Base-by-base conservation (phyloP, 2,797 vertebrate species). In the Cirrhinus molitorella region DNA sequence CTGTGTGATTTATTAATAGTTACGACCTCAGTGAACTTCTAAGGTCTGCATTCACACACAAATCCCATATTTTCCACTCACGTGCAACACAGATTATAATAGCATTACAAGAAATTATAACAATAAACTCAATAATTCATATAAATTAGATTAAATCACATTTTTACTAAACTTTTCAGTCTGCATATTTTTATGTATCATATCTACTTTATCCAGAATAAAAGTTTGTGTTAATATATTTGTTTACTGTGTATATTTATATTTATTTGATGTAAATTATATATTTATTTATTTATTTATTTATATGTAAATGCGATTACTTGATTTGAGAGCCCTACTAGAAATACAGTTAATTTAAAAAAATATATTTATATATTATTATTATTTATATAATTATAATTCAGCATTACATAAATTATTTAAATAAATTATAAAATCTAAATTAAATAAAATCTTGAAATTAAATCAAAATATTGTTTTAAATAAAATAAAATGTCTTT, bases 1-100 rank as follows among this genome's bases (percentile, higher is more conserved):
- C 23, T 43, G 75, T 75, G 49, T 63, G 65, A 55, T 43, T 40
- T 57, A 76, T 59, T 59, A 25, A 59, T 43, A 75, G 53, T 4
- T 34, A 37, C 21, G 21, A 57, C 72, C 51, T 37, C 31, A 16
- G 1, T 74, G 11, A 55, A 55, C 51, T 31, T 16, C 6, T 55
- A n/a, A n/a, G 16, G 40, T 23, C 40, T 45, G n/a, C n/a, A 45
- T 70, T 17, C 63, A 66, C 5, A 5, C 63, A 11, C 65, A 40
- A 37, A 66, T 12, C 9, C 65, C 10, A 21, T 21, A 21, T 37
- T 21, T 37, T 66, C 16, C 7, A 31, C 14, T 63, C 16, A 19
- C 31, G 11, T 0, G 3, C 2, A 28, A 63, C 16, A 65, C 16
- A 19, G 31, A 16, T 61, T 53, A 21, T 21, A 9, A 53, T 53